Conservation (phyloP, 2,113 vertebrate genomes). For the Rousettus leschenaultii region DNA sequence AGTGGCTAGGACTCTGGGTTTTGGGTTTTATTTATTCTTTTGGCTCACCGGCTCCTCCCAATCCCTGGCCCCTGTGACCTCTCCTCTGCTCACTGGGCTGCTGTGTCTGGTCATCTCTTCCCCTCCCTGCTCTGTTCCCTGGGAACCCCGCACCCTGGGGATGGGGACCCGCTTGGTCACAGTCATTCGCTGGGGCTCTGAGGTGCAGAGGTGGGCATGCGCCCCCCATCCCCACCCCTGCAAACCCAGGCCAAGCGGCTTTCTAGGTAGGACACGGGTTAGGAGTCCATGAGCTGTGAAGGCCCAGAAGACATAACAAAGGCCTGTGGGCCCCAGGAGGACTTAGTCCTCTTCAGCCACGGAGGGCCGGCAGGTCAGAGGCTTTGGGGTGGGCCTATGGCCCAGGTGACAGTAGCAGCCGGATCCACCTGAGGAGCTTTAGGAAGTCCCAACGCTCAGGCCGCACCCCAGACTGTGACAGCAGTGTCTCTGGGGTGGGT, state of each 20-base stretch:
- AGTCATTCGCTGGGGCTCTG: fast-evolving
- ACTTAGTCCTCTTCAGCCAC: fast-evolving
- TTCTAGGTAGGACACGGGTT: background rate
- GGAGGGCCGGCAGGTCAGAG: background rate
- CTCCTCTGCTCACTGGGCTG: background rate
- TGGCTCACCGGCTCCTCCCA: background rate
- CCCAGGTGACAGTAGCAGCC: no score
- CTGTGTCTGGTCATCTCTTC: fast-evolving
- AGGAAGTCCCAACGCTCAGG: no score
- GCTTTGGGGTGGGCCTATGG: background rate
- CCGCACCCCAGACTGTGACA: background rate
- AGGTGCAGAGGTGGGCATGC: background rate
- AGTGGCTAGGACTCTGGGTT: background rate
- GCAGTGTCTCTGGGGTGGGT: background rate
- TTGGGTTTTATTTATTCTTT: background rate
- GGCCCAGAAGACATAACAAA: background rate
- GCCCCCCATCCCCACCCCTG: background rate
- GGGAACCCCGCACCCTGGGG: background rate
- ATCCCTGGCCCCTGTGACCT: background rate
- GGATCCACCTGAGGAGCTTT: background rate
- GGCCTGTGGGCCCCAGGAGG: background rate
- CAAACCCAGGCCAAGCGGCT: background rate
- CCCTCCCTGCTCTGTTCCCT: background rate
- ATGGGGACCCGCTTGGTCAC: background rate
- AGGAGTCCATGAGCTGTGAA: background rate